Percentiles rank a stretch among this genome's conserved stretches.
Evolutionary conservation across 2,888 invertebrate genomes (phyloP).

Genomic region (Hesperia comma): DNA sequence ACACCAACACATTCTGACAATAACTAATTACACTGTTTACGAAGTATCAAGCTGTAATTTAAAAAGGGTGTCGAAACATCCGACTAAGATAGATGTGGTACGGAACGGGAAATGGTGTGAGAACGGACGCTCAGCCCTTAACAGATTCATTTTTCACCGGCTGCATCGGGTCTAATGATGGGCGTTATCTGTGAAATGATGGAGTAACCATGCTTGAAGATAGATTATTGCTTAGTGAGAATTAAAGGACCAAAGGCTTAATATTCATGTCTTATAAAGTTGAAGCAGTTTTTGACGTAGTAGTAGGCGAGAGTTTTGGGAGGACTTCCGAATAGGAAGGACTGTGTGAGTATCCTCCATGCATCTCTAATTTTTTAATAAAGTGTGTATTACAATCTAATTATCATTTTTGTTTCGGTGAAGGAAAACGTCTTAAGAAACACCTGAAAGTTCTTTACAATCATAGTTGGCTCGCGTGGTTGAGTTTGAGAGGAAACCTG

Average conservation of each 20-base stretch:
- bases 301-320: too few species aligned
- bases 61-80: conserved; percentile 73
- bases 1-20: conserved; percentile 16
- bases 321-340: too few species aligned
- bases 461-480: too few species aligned
- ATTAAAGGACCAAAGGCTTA: not conserved
- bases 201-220: conserved; percentile 39
- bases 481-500: too few species aligned
- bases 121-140: conserved; percentile 67
- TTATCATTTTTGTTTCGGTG: too few species aligned
- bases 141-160: conserved; percentile 73
- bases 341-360: too few species aligned
- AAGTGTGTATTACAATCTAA: too few species aligned
- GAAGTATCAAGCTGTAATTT: conserved; percentile 57
- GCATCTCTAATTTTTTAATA: too few species aligned
- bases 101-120: conserved; percentile 75
- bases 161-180: conserved; percentile 53
- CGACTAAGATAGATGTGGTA: conserved; percentile 74
- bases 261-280: too few species aligned
- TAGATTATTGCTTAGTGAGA: conserved; percentile 5
- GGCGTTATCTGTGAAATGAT: conserved; percentile 48
- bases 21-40: conserved; percentile 37
- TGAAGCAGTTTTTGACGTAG: too few species aligned
- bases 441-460: too few species aligned
- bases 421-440: too few species aligned